These are phyloP conservation scores for Thermophis baileyi DNA, from an alignment of 2,113 vertebrate species.

Conservation along the genomic window DNA sequence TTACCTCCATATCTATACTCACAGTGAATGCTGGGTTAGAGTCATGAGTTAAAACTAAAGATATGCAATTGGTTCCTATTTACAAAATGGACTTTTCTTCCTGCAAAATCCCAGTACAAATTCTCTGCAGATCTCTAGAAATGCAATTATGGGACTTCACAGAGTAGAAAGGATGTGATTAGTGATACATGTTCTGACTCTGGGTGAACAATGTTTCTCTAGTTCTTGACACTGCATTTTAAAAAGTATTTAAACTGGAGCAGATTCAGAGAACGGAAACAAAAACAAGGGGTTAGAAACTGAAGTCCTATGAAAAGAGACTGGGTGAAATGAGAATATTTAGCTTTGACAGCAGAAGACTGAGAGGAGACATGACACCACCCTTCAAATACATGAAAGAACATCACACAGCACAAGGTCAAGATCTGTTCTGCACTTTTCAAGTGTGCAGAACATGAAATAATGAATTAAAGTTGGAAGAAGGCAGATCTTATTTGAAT, in stretches of 20 bases:
- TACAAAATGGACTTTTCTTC: background rate
- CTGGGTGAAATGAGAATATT: background rate
- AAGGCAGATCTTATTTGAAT: background rate
- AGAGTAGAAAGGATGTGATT: background rate
- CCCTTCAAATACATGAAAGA: background rate
- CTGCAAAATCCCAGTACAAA: background rate
- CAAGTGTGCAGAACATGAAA: background rate
- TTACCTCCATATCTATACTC: background rate
- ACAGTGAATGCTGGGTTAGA: background rate
- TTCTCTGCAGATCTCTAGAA: background rate
- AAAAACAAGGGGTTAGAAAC: background rate
- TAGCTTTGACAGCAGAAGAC: background rate
- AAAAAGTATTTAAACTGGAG: background rate
- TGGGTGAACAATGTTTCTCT: background rate
- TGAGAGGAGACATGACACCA: background rate
- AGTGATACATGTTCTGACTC: background rate
- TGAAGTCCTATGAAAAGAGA: background rate
- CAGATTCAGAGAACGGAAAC: background rate
- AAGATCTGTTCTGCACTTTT: background rate
- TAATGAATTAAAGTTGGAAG: background rate
- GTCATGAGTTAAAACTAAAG: background rate
- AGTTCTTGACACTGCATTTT: background rate
- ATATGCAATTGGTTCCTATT: background rate
- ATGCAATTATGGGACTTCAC: background rate
- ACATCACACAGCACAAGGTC: background rate